phyloP scores from a whole-genome alignment of 64 coral and sea anemone species.

The Dendronephthya gigantea region DNA sequence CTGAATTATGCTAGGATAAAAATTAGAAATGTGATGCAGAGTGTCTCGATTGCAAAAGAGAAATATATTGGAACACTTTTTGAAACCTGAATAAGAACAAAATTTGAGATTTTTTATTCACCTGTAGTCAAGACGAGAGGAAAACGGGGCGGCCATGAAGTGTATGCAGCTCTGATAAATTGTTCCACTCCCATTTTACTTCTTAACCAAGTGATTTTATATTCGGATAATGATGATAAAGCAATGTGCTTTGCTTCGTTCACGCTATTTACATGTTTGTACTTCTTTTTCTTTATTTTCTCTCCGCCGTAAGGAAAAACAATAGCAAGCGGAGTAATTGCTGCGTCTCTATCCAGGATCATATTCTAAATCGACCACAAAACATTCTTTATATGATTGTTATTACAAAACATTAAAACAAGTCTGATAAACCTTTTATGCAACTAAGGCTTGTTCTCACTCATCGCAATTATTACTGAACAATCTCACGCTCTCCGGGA shows the following conservation, averaged over 20 bases:
- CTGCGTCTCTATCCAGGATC: constrained; percentile 38
- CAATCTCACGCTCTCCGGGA: too few relatives aligned
- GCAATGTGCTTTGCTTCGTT: constrained; percentile 50
- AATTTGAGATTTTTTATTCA: background rate
- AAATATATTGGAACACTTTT: background rate
- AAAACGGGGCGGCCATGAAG: constrained; percentile 52
- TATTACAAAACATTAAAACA: too few relatives aligned
- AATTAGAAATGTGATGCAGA: too few relatives aligned
- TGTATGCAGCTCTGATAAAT: constrained; percentile 51
- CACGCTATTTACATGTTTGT: constrained; percentile 41
- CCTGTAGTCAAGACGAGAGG: constrained; percentile 70
- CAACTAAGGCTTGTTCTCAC: too few relatives aligned
- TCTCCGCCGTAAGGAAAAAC: constrained; percentile 75
- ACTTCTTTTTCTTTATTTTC: constrained; percentile 55
- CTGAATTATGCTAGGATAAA: background rate
- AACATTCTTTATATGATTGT: background rate
- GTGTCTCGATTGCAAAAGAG: too few relatives aligned
- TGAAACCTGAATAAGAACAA: background rate
- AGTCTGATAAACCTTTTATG: too few relatives aligned
- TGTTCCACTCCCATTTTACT: constrained; percentile 48
- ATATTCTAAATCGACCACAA: constrained; percentile 18
- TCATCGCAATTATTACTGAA: too few relatives aligned
- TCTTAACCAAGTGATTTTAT: constrained; percentile 40
- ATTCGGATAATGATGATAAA: constrained; percentile 52
- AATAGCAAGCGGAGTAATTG: constrained; percentile 36